Evolutionary conservation across 2,113 vertebrate genomes (phyloP).

Genomic region (Hippocampus barbouri): DNA sequence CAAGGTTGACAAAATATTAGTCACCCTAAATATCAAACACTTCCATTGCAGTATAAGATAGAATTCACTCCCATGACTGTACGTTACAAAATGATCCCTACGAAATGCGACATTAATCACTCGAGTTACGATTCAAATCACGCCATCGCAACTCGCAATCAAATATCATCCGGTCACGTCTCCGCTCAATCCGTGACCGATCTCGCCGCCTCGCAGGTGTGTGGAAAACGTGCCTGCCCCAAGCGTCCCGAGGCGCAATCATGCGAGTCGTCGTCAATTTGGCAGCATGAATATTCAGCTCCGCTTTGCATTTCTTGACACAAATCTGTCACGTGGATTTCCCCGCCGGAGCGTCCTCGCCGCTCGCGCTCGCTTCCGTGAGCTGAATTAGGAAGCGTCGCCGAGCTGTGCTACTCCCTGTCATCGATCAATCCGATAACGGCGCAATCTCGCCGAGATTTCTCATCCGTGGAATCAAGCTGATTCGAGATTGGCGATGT

Average conservation of each 20-base stretch:
- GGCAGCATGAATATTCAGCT: conserved; percentile 44
- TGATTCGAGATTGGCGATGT: conserved; percentile 35
- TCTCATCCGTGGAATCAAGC: conserved; percentile 19
- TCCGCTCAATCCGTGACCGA: neutral
- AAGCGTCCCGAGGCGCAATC: conserved; percentile 19
- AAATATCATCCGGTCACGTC: neutral
- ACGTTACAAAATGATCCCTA: too few relatives aligned
- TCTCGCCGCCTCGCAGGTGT: neutral
- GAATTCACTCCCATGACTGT: too few relatives aligned
- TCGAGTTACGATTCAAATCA: too few relatives aligned
- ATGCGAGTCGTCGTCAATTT: conserved; percentile 34
- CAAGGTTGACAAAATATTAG: too few relatives aligned
- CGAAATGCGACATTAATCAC: too few relatives aligned
- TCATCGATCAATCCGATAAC: conserved; percentile 10
- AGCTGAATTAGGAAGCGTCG: conserved; percentile 31
- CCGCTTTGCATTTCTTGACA: conserved; percentile 36
- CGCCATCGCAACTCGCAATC: too few relatives aligned
- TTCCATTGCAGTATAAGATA: too few relatives aligned
- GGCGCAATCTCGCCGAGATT: conserved; percentile 14
- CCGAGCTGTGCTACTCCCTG: conserved; percentile 8
- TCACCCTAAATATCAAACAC: too few relatives aligned
- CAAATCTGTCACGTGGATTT: conserved; percentile 31
- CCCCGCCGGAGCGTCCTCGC: neutral
- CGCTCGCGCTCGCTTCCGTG: conserved; percentile 1
- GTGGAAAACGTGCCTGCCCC: neutral